Base-by-base conservation (phyloP, 2,113 vertebrate genomes). In the Petrocephalus microphthalmus region DNA sequence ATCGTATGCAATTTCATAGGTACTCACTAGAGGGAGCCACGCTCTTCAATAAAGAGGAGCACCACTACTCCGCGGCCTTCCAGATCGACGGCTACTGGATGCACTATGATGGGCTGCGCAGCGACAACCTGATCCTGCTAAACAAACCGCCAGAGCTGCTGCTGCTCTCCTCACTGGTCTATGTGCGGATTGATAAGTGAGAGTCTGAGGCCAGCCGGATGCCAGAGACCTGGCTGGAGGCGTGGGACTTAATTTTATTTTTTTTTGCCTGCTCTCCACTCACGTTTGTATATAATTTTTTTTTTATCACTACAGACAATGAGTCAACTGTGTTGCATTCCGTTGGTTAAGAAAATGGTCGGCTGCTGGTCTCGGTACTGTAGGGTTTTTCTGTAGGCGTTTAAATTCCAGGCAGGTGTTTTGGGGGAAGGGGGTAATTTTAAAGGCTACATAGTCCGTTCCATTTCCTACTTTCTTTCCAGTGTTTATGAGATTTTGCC, bases 21-120 rank as follows among this genome's bases (percentile, higher is more conserved):
- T 97, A 97, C 90, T 92, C 95, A 64, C 93, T 97, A 88, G 97
- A 97, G 94, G 97, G 96, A 49, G 97, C 97, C 92, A 97, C 96
- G 13, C 95, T 97, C 89, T 97, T 97, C 93, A 97, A 96, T 93
- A 96, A 95, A 91, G 96, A 97, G 88, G 96, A 97, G 89, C 96
- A 97, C 92, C 97, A 97, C 93, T 97, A 97, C 91, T 97, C 96
- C 5, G 96, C 96, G 71, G 96, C 96, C 57, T 97, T 97, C 93
- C 96, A 97, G 91, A 97, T 96, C 5, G 95, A 96, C 2, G 95
- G 95, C 85, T 96, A 93, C 93, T 97, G 96, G 96, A 94, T 97
- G 95, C 96, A 97, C 91, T 96, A 97, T 0, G 95, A 96, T 49
- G 96, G 96, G 1, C 94, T 97, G 91, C 94, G 95, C 91, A 96